Evolutionary conservation across 2,888 invertebrate genomes (phyloP).

Genomic region (Rhodophaea formosa): DNA sequence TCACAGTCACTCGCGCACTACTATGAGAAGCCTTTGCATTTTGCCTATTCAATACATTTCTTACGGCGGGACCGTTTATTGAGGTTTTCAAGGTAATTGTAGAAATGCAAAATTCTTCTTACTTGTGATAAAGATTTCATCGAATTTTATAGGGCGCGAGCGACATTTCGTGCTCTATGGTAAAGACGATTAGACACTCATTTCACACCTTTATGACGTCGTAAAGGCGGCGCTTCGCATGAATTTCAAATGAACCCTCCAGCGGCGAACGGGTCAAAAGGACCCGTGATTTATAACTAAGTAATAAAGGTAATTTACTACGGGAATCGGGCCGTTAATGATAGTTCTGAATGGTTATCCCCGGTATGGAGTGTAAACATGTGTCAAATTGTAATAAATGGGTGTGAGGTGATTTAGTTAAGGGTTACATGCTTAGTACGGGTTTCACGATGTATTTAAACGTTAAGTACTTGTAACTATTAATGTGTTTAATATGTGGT

Average conservation of each 20-base stretch:
- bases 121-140: no score
- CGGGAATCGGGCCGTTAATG: conserved; percentile 44
- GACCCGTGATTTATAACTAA: conserved; percentile 45
- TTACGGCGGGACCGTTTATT: no score
- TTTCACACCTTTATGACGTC: conserved; percentile 52
- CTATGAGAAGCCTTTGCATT: no score
- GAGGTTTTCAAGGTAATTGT: no score
- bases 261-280: conserved; percentile 32
- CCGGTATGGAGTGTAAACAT: conserved; percentile 27
- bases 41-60: no score
- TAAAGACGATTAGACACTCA: conserved; percentile 32
- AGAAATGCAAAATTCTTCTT: no score
- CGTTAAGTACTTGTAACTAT: not conserved
- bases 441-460: conserved; percentile 10
- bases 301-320: conserved; percentile 52
- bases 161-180: no score
- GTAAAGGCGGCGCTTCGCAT: conserved; percentile 40
- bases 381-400: conserved; percentile 28
- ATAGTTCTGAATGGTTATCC: conserved; percentile 29
- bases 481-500: not conserved
- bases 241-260: conserved; percentile 46
- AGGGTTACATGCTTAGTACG: conserved; percentile 3
- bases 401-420: conserved; percentile 13
- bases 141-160: no score
- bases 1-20: no score